These are phyloP conservation scores for Drosophila infuscata DNA, from an alignment of 2,888 invertebrate species.

Conservation along the genomic window DNA sequence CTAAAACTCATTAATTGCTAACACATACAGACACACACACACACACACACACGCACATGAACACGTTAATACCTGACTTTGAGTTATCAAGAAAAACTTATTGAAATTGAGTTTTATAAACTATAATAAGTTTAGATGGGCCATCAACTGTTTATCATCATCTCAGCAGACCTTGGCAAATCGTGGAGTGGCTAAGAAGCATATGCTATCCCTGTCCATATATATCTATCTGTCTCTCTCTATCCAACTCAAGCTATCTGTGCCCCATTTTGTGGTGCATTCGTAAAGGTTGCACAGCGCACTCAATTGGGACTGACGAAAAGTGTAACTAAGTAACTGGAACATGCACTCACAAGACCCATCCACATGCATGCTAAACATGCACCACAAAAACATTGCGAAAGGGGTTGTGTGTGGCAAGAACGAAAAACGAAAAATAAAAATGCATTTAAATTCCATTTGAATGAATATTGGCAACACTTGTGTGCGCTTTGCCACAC, in stretches of 20 bases:
- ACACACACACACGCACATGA: neutral
- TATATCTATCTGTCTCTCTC: neutral
- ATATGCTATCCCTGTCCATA: neutral
- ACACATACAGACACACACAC: neutral
- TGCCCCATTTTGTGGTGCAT: neutral
- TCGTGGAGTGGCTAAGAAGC: too few species aligned
- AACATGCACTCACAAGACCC: conserved; percentile 7
- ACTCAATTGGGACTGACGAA: conserved; percentile 3
- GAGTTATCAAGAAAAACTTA: conserved; percentile 27
- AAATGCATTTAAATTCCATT: conserved; percentile 43
- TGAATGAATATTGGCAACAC: conserved; percentile 47
- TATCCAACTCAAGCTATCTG: neutral
- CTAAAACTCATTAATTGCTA: conserved; percentile 35
- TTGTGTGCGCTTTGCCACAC: conserved; percentile 28
- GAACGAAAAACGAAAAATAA: neutral
- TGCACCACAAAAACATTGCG: neutral
- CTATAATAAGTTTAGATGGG: conserved; percentile 22
- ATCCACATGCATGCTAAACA: neutral
- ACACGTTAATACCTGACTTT: neutral
- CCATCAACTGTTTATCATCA: conserved; percentile 25
- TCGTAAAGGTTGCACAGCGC: conserved; percentile 7
- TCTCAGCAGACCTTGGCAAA: too few species aligned
- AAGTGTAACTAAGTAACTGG: conserved; percentile 26
- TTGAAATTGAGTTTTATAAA: conserved; percentile 34
- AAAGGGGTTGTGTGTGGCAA: neutral